Conservation (phyloP, 2,113 vertebrate genomes). For the Datnioides undecimradiatus region DNA sequence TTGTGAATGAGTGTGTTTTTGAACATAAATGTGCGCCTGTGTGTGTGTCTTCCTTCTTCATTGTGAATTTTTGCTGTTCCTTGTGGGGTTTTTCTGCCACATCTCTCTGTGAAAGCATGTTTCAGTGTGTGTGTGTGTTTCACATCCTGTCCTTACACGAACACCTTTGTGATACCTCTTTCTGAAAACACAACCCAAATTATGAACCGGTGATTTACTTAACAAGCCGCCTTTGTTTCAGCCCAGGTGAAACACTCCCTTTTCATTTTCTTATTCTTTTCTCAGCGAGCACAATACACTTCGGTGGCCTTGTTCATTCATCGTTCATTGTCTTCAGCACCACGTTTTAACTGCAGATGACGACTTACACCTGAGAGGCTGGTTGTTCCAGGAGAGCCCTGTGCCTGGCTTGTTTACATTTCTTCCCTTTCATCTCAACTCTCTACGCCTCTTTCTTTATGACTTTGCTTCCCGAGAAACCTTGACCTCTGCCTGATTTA, state of each 20-base stretch:
- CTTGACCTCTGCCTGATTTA: background rate
- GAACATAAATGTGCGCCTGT: constrained; percentile 9
- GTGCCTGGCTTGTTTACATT: background rate
- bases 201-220: constrained; percentile 33
- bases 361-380: constrained; percentile 20
- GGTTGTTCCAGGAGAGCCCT: background rate
- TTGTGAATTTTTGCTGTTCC: constrained; percentile 20
- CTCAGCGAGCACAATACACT: constrained; percentile 11
- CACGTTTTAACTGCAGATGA: background rate
- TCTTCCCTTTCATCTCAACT: background rate
- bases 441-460: background rate
- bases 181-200: constrained; percentile 28
- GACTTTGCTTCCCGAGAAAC: background rate
- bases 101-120: background rate
- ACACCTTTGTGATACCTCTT: constrained; percentile 13
- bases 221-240: constrained; percentile 34
- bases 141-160: constrained; percentile 28
- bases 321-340: constrained; percentile 17
- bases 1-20: constrained; percentile 29
- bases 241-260: constrained; percentile 33
- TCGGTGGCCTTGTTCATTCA: constrained; percentile 39
- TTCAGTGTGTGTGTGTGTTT: background rate
- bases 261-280: constrained; percentile 20
- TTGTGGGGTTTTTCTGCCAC: background rate
- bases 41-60: constrained; percentile 16